phyloP scores from a whole-genome alignment of 2,113 vertebrate species.

The Procavia capensis region DNA sequence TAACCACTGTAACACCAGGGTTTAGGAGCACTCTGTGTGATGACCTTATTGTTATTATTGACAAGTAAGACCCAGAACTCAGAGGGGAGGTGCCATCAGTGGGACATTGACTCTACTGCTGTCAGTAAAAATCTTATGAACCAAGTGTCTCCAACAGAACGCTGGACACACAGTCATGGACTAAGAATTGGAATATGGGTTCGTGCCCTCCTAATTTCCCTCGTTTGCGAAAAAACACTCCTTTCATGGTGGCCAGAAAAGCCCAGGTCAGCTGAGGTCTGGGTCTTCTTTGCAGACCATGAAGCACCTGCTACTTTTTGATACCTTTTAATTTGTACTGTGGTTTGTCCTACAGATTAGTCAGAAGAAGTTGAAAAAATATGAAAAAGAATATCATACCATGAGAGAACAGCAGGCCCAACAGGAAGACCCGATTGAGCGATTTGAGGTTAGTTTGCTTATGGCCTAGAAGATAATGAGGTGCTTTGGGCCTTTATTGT shows the following conservation, averaged over 20 bases:
- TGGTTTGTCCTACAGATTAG: slow-evolving; percentile 91
- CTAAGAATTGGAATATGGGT: neutral
- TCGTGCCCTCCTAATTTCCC: neutral
- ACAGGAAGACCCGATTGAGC: slow-evolving; percentile 97
- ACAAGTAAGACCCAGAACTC: neutral
- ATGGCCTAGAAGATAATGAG: neutral
- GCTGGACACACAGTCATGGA: neutral
- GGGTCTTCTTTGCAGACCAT: neutral
- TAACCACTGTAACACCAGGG: too few relatives aligned
- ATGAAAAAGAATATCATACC: slow-evolving; percentile 97
- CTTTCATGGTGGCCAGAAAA: neutral
- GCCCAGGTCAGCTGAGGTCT: neutral
- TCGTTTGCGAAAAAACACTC: neutral
- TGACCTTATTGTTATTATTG: neutral
- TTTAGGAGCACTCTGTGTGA: too few relatives aligned
- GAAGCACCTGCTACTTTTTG: neutral
- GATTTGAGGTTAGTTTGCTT: slow-evolving; percentile 92
- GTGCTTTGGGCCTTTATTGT: neutral
- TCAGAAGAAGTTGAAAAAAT: slow-evolving; percentile 99
- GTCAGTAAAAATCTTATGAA: neutral
- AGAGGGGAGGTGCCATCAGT: neutral
- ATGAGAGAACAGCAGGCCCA: slow-evolving; percentile 98
- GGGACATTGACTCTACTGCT: neutral
- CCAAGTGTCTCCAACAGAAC: neutral
- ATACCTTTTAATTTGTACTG: slow-evolving; percentile 16